Evolutionary conservation across 1,140 invertebrate genomes (phyloP).

Genomic region (Cryptotermes secundus): DNA sequence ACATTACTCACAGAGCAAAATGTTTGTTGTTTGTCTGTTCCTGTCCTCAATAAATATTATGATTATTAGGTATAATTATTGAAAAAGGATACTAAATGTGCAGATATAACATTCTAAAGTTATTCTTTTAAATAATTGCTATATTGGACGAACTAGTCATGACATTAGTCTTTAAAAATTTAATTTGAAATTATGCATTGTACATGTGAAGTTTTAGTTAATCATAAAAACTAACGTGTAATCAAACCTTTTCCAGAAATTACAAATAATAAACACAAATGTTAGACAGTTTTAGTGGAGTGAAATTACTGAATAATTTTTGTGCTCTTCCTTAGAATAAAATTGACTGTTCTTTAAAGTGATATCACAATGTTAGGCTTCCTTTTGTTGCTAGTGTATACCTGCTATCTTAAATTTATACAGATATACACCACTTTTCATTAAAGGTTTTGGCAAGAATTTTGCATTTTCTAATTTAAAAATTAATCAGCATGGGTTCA

Average conservation of each 20-base stretch:
- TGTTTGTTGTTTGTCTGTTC: background rate
- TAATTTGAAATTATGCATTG: background rate
- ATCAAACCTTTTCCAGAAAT: background rate
- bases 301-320: background rate
- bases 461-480: too few species aligned
- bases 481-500: too few species aligned
- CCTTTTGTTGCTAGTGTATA: too few species aligned
- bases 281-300: background rate
- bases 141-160: background rate
- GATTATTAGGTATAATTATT: background rate
- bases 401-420: too few species aligned
- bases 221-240: background rate
- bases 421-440: too few species aligned
- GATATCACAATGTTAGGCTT: background rate
- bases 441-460: too few species aligned
- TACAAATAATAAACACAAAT: background rate
- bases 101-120: background rate
- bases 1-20: background rate
- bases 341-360: background rate
- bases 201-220: background rate
- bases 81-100: background rate
- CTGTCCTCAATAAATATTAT: background rate
- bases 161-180: conserved; percentile 1
- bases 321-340: background rate
- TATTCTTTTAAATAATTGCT: background rate